phyloP scores from a whole-genome alignment of 1,140 invertebrate genomes.

The Piezodorus guildinii region DNA sequence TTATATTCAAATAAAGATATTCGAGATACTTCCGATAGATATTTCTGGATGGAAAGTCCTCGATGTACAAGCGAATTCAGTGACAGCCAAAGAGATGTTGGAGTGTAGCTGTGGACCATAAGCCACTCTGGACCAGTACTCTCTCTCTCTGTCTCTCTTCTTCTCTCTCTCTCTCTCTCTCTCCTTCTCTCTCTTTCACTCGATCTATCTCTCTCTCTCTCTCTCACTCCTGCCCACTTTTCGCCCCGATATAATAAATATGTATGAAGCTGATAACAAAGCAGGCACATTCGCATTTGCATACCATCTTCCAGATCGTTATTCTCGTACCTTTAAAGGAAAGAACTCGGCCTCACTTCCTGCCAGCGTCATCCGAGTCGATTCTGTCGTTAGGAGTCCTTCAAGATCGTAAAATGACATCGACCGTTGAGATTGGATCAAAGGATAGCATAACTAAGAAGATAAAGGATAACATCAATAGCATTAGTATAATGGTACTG shows the following conservation, averaged over 20 bases:
- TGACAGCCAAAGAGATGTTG: too few species aligned
- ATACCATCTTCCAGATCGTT: constrained; percentile 8
- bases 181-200: not conserved
- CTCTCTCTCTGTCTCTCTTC: not conserved
- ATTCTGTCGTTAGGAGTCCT: too few species aligned
- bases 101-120: too few species aligned
- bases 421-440: too few species aligned
- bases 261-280: constrained; percentile 9
- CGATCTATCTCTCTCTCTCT: not conserved
- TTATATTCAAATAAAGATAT: too few species aligned
- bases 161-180: not conserved
- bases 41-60: too few species aligned
- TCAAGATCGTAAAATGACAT: too few species aligned
- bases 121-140: not conserved
- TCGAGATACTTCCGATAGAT: too few species aligned
- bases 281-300: constrained; percentile 5
- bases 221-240: constrained; percentile 5
- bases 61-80: too few species aligned
- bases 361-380: not conserved
- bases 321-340: constrained; percentile 5
- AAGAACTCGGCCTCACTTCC: constrained; percentile 6
- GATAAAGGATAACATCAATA: too few species aligned
- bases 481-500: too few species aligned
- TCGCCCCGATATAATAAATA: constrained; percentile 7
- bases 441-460: too few species aligned